Base-by-base conservation (phyloP, 2,888 invertebrate genomes). In the Andrena dorsata region DNA sequence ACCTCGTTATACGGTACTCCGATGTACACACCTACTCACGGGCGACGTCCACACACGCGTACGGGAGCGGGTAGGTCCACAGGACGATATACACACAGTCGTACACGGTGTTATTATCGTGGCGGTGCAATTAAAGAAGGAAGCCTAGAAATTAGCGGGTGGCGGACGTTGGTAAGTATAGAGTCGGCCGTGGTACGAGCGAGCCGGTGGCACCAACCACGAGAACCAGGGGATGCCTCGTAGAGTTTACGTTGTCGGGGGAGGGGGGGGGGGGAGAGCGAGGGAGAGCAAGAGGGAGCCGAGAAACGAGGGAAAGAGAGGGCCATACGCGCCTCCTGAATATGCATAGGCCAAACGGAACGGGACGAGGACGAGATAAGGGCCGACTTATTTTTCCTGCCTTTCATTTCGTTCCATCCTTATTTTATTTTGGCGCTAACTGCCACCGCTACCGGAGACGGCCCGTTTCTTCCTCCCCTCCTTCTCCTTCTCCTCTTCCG, bases 281-380 rank as follows among this genome's bases (percentile, higher is more conserved):
- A 82, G 86, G 80, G 86, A 82, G 84, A 84, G 84, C 60, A 61
- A 79, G 78, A 68, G 82, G 71, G 76, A 56, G 23, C 53, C 2
- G 53, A 10, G 53, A 56, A 26, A 26, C 20, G 23, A 20, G 56
- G 16, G 51, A 77, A 81, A 82, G 86, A 82, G 86, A 82, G 83
- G 85, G 84, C 56, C 72, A 80, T 77, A 80, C 78, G 85, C 76
- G 84, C 76, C 91, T 92, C 80, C 86, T 93, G 93, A 93, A 93
- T 93, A 93, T 93, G 93, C 93, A 93, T 93, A 91, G 91, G 88
- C 90, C 89, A 93, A 93, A 92, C 92, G 92, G 90, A 90, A 92
- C 90, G 90, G 90, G 90, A 90, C 91, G 90, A 87, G 89, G 90
- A 90, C 89, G 92, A 92, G 93, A 93, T 93, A 92, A 93, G 92